Base-by-base conservation (phyloP, 2,888 invertebrate genomes). In the Agonopterix heracliana region DNA sequence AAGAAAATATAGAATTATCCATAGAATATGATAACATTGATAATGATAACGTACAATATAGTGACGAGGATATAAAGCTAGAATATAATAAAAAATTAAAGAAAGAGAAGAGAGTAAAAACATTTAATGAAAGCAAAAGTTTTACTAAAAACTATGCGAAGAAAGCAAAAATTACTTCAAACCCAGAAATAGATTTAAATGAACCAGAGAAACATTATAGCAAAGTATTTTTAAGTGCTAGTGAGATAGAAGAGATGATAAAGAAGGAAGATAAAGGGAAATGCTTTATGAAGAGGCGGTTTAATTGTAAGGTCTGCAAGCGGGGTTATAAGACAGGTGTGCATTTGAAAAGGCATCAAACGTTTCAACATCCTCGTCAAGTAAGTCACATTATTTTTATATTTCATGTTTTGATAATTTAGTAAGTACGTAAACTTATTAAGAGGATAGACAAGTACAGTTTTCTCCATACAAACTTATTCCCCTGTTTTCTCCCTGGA, bases 301-400 rank as follows among this genome's bases (percentile, higher is more conserved):
- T 41, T 8, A 49, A 47, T 12, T 54, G 52, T 49, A 49, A 45
- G 8, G 17, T 35, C 0, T 75, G 67, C 45, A 54, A 51, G 1
- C 48, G 53, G 0, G 60, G 60, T 0, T 77, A 71, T 45, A 57
- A 50, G 0, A 54, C 53, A 4, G 48, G 46, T 0, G 26, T 68
- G 1, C 73, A 77, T 49, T 48, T 63, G 1, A 49, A 57, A 10
- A 54, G 71, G 1, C 79, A 78, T 54, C 54, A 55, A 0, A 67
- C 61, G 12, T 57, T 67, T 9, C 55, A 54, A 38, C 79, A 78
- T 54, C 34, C 36, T n/a, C 9, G 3, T 55, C 51, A 13, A 63
- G 78, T 78, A 50, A 47, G 58, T 26, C 3, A 26, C 14, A 14
- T 14, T n/a, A n/a, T n/a, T n/a, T n/a, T n/a, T n/a, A n/a, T n/a